phyloP scores from a whole-genome alignment of 2,888 invertebrate genomes.

The Hartigia nigra region DNA sequence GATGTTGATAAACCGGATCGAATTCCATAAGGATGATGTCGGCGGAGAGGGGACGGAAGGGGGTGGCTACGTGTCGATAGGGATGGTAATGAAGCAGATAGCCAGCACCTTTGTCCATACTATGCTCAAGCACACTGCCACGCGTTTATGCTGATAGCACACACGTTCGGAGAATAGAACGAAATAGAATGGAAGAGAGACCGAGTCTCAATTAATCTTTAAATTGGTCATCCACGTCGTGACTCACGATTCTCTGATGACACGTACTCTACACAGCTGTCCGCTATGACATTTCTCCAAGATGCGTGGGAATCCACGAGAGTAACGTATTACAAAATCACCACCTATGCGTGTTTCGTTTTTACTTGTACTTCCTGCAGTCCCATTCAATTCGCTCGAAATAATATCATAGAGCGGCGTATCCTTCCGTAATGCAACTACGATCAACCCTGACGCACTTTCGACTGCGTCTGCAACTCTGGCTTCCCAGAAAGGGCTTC shows the following conservation, averaged over 20 bases:
- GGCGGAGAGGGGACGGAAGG: background rate
- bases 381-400: background rate
- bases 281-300: background rate
- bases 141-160: background rate
- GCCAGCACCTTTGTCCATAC: background rate
- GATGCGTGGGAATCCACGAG: background rate
- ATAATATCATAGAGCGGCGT: background rate
- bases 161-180: background rate
- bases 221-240: background rate
- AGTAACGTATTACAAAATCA: background rate
- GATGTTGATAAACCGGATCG: background rate
- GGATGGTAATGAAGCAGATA: background rate
- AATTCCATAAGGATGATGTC: background rate
- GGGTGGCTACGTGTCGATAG: background rate
- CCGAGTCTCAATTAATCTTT: background rate
- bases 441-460: background rate
- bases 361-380: slow-evolving; percentile 1
- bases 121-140: background rate
- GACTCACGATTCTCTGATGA: background rate
- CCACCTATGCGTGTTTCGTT: background rate
- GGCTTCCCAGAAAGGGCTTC: slow-evolving; percentile 45
- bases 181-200: background rate
- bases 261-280: background rate
- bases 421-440: background rate
- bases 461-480: background rate